A percentile compares a stretch with the other conserved stretches of the same genome.
Conservation (phyloP, 2,888 invertebrate species). For the Teleogryllus oceanicus region DNA sequence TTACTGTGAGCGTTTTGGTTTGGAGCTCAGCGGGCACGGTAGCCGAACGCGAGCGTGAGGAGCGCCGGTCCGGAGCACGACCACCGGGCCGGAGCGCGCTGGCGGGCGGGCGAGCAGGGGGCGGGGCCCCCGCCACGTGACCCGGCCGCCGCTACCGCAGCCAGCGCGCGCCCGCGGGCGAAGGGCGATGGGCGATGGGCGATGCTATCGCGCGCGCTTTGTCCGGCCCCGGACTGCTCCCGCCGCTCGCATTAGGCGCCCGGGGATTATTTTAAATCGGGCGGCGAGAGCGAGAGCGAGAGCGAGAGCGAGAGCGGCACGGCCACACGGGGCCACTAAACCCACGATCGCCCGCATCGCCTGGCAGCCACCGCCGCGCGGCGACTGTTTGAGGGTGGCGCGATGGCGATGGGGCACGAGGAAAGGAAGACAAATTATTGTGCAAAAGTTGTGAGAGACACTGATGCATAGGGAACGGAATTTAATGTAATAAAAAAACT, state of each 20-base stretch:
- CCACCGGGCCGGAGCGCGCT: background rate
- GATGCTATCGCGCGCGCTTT: conserved; percentile 11
- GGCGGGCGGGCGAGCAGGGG: background rate
- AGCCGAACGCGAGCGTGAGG: background rate
- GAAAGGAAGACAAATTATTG: background rate
- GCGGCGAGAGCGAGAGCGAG: background rate
- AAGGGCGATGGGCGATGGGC: background rate
- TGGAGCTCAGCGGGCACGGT: background rate
- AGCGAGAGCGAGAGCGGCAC: too few species aligned
- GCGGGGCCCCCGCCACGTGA: background rate
- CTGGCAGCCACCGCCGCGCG: too few species aligned
- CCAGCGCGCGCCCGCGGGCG: background rate
- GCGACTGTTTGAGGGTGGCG: background rate
- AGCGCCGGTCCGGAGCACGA: background rate
- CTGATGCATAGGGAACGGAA: too few species aligned
- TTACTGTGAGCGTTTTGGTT: background rate
- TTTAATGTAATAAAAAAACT: too few species aligned
- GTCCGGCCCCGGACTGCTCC: background rate
- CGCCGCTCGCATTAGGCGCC: background rate
- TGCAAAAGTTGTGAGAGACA: background rate
- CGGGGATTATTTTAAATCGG: conserved; percentile 10
- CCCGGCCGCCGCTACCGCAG: background rate
- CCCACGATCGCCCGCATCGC: background rate
- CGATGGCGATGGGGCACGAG: background rate
- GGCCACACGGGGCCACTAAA: background rate